Conservation (phyloP, 2,797 vertebrate species). For the Antennarius maculatus region DNA sequence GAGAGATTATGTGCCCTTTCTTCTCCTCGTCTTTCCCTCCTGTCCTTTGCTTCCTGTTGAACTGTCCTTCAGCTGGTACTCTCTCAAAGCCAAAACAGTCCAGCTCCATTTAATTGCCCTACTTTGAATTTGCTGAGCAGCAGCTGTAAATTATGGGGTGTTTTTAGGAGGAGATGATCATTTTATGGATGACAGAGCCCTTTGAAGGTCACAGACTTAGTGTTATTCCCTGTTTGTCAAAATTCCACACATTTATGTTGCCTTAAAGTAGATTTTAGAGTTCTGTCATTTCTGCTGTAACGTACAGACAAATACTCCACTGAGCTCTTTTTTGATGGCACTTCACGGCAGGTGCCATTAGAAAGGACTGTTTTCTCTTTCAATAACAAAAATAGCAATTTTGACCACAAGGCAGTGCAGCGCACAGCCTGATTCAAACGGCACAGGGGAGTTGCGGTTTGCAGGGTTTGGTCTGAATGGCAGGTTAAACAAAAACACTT, state of each 20-base stretch:
- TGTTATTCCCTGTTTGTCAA: background rate
- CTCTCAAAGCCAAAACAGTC: slow-evolving; percentile 61
- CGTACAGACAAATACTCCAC: background rate
- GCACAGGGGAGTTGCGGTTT: slow-evolving; percentile 31
- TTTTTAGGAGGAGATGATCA: slow-evolving; percentile 19
- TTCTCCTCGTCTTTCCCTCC: slow-evolving; percentile 20
- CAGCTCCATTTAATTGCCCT: slow-evolving; percentile 49
- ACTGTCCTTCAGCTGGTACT: slow-evolving; percentile 69
- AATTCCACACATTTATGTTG: background rate
- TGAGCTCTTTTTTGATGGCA: background rate
- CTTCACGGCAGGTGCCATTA: slow-evolving; percentile 16
- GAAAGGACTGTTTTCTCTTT: slow-evolving; percentile 36
- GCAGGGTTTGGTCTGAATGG: slow-evolving; percentile 53
- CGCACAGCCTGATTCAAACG: slow-evolving; percentile 43
- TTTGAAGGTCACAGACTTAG: background rate
- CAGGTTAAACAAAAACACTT: slow-evolving; percentile 45
- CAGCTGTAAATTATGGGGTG: slow-evolving; percentile 43
- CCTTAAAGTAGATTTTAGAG: background rate
- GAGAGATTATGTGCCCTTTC: slow-evolving; percentile 65
- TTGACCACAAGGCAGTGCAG: slow-evolving; percentile 39
- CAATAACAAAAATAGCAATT: slow-evolving; percentile 55
- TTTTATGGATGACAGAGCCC: slow-evolving; percentile 15
- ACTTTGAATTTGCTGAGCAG: slow-evolving; percentile 47
- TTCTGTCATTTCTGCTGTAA: background rate
- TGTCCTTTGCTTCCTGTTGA: slow-evolving; percentile 54